Evolutionary conservation across 1,140 invertebrate species (phyloP).

Genomic region (Dicyema japonicum): DNA sequence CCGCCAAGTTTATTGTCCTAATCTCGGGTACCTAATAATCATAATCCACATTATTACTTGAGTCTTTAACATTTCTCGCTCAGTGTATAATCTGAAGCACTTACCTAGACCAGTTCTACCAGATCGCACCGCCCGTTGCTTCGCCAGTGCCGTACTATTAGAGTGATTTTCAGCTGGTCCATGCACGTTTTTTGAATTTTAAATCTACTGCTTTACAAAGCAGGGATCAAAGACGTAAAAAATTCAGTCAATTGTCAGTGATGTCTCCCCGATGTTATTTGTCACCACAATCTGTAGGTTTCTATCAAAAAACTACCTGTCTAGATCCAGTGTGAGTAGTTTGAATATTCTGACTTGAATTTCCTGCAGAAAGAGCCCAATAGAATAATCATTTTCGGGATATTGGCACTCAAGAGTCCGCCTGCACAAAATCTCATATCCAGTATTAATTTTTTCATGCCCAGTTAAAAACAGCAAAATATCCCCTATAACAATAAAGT

Average conservation of each 20-base stretch:
- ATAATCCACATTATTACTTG: too few species aligned
- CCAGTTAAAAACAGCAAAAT: slow-evolving; percentile 71
- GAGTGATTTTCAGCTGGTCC: slow-evolving; percentile 88
- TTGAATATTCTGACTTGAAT: slow-evolving; percentile 98
- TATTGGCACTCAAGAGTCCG: slow-evolving; percentile 84
- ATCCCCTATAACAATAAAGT: slow-evolving; percentile 32
- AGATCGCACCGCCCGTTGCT: slow-evolving; percentile 70
- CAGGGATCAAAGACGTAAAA: slow-evolving; percentile 97
- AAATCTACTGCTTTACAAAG: slow-evolving; percentile 96
- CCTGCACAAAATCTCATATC: slow-evolving; percentile 86
- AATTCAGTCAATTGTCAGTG: slow-evolving; percentile 87
- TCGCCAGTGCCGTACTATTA: slow-evolving; percentile 78
- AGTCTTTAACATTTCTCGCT: slow-evolving; percentile 83
- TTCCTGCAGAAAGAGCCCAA: slow-evolving; percentile 79
- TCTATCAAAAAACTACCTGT: slow-evolving; percentile 39
- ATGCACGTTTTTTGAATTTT: slow-evolving; percentile 96
- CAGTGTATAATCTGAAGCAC: slow-evolving; percentile 81
- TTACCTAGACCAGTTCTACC: slow-evolving; percentile 86
- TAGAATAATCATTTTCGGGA: slow-evolving; percentile 76
- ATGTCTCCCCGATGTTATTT: slow-evolving; percentile 95
- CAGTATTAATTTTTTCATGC: slow-evolving; percentile 93
- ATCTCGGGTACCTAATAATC: slow-evolving; percentile 95
- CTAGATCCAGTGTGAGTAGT: slow-evolving; percentile 49
- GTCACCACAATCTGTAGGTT: slow-evolving; percentile 50
- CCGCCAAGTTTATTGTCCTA: slow-evolving; percentile 75